These are phyloP conservation scores for Cistogaster globosa DNA, from an alignment of 2,888 invertebrate genomes.

Conservation along the genomic window DNA sequence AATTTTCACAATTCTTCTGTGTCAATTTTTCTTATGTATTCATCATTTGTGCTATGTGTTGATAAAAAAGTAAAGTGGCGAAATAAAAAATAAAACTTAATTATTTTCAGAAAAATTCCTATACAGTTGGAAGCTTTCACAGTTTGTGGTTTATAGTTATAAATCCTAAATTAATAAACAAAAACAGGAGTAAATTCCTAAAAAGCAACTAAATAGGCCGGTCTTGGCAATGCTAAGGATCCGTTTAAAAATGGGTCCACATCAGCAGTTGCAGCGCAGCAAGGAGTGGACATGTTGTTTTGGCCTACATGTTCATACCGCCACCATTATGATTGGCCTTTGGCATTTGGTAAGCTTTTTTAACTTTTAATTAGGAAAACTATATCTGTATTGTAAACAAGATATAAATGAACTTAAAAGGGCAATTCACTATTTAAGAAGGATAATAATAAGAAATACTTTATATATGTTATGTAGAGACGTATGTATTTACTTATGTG, in stretches of 20 bases:
- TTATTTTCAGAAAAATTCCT: slow-evolving; percentile 49
- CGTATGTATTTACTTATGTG: not conserved
- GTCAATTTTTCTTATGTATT: slow-evolving; percentile 61
- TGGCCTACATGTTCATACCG: slow-evolving; percentile 92
- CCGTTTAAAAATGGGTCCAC: slow-evolving; percentile 84
- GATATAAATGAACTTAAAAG: not conserved
- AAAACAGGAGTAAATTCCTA: slow-evolving; percentile 31
- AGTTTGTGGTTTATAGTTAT: not conserved
- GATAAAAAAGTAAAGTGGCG: slow-evolving; percentile 33
- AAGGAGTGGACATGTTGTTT: slow-evolving; percentile 92
- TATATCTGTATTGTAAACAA: not conserved
- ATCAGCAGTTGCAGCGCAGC: slow-evolving; percentile 83
- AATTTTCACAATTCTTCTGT: slow-evolving; percentile 43
- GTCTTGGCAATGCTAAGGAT: slow-evolving; percentile 80
- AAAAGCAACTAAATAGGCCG: slow-evolving; percentile 22
- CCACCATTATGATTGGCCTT: slow-evolving; percentile 90
- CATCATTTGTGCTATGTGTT: slow-evolving; percentile 35
- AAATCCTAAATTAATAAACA: not conserved
- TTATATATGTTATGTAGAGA: not conserved
- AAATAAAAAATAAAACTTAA: slow-evolving; percentile 27
- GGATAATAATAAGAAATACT: not conserved
- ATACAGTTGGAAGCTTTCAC: slow-evolving; percentile 33
- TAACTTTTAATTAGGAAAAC: not conserved
- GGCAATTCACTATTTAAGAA: not conserved
- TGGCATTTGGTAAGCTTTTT: slow-evolving; percentile 90